Percentiles rank a stretch among this genome's conserved stretches.
These are phyloP conservation scores for Sipha flava DNA, from an alignment of 1,140 invertebrate species.

Conservation along the genomic window DNA sequence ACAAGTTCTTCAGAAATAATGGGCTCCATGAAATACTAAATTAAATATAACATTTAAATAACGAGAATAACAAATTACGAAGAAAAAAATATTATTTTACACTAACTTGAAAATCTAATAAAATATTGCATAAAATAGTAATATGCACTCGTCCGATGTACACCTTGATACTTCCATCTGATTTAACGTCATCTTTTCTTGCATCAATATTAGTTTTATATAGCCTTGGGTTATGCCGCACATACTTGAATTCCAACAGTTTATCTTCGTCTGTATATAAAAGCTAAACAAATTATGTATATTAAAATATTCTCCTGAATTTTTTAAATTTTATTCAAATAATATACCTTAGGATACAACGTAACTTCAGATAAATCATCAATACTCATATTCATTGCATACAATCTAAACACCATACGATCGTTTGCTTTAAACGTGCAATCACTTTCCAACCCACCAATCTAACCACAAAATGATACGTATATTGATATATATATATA, in stretches of 20 bases:
- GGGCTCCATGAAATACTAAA: conserved; percentile 60
- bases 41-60: conserved; percentile 34
- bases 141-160: conserved; percentile 62
- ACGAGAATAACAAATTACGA: neutral
- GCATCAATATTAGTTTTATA: conserved; percentile 48
- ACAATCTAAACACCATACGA: conserved; percentile 61
- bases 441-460: conserved; percentile 60
- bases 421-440: conserved; percentile 72
- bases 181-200: conserved; percentile 49
- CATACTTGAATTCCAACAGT: conserved; percentile 66
- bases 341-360: conserved; percentile 63
- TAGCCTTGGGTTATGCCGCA: conserved; percentile 55
- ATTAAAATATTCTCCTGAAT: neutral
- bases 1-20: conserved; percentile 48
- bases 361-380: conserved; percentile 66
- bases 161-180: conserved; percentile 60
- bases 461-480: conserved; percentile 32
- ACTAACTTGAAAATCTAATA: conserved; percentile 58
- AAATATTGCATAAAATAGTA: conserved; percentile 60
- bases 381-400: conserved; percentile 56
- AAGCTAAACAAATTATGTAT: conserved; percentile 35
- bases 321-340: neutral
- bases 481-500: too few species aligned
- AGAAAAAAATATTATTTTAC: neutral
- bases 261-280: conserved; percentile 58